Conservation (phyloP, 2,113 vertebrate genomes). For the Pelodiscus sinensis region DNA sequence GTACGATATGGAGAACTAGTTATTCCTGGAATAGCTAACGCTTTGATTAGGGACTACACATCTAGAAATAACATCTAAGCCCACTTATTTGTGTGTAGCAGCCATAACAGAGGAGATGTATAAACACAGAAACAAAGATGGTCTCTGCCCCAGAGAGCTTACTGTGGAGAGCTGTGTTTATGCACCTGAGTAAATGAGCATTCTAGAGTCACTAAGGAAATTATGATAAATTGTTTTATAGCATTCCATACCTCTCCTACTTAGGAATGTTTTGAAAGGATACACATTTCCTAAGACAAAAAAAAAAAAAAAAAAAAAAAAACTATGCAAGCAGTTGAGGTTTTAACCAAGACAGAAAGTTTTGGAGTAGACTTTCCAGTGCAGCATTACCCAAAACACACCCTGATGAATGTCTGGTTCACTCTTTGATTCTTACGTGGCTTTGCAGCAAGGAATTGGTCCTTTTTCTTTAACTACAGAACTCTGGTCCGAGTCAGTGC, state of each 20-base stretch:
- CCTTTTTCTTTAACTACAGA: not conserved
- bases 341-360: not conserved
- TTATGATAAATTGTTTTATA: not conserved
- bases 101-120: not conserved
- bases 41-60: not conserved
- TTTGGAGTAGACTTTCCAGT: not conserved
- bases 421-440: not conserved
- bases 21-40: not conserved
- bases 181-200: not conserved
- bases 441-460: not conserved
- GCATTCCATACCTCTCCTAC: not conserved
- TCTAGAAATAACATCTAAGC: not conserved
- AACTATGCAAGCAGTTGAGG: not conserved
- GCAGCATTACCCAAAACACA: not conserved
- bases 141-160: not conserved
- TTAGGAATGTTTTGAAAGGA: not conserved
- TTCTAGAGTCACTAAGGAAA: not conserved
- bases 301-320: not conserved
- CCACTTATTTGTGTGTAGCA: not conserved
- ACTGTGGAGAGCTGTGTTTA: not conserved
- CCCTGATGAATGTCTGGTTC: not conserved
- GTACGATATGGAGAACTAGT: not conserved
- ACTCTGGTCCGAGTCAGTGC: not conserved
- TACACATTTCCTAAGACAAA: not conserved
- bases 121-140: not conserved